Percentiles rank a stretch among this genome's conserved stretches.
phyloP scores from a whole-genome alignment of 2,797 vertebrate species.

The Takifugu ocellatus region DNA sequence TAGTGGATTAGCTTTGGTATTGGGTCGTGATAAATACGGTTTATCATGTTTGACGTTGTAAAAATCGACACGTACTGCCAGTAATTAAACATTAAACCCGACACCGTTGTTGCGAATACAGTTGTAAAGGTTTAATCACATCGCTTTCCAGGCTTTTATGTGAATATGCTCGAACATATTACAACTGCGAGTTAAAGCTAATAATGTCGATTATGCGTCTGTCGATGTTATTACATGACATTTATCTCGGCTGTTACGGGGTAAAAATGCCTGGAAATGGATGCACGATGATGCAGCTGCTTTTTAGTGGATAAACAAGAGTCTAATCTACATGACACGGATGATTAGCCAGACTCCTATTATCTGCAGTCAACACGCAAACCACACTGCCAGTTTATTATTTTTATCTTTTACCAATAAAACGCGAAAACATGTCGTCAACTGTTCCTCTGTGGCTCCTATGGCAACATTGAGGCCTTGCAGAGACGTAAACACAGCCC shows the following conservation, averaged over 20 bases:
- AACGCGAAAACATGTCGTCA: slow-evolving; percentile 25
- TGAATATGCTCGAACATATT: background rate
- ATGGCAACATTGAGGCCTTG: slow-evolving; percentile 60
- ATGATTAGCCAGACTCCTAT: slow-evolving; percentile 8
- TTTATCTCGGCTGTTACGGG: background rate
- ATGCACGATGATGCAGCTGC: slow-evolving; percentile 53
- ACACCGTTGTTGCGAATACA: background rate
- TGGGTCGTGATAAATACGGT: slow-evolving; percentile 42
- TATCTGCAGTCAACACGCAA: background rate
- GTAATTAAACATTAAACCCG: background rate
- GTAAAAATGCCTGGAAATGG: slow-evolving; percentile 26
- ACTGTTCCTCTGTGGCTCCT: slow-evolving; percentile 19
- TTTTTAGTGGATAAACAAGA: slow-evolving; percentile 32
- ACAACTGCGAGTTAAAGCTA: background rate
- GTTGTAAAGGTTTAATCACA: background rate
- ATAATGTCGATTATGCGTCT: background rate
- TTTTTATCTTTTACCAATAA: slow-evolving; percentile 32
- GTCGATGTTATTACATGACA: background rate
- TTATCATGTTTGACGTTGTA: slow-evolving; percentile 11
- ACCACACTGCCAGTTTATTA: background rate
- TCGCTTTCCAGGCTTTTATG: background rate
- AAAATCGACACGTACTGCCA: slow-evolving; percentile 2
- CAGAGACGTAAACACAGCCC: slow-evolving; percentile 55
- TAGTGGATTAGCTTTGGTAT: slow-evolving; percentile 47
- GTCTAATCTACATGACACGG: background rate